Conservation (phyloP, 1,140 invertebrate genomes). For the Drosophila pectinifera region DNA sequence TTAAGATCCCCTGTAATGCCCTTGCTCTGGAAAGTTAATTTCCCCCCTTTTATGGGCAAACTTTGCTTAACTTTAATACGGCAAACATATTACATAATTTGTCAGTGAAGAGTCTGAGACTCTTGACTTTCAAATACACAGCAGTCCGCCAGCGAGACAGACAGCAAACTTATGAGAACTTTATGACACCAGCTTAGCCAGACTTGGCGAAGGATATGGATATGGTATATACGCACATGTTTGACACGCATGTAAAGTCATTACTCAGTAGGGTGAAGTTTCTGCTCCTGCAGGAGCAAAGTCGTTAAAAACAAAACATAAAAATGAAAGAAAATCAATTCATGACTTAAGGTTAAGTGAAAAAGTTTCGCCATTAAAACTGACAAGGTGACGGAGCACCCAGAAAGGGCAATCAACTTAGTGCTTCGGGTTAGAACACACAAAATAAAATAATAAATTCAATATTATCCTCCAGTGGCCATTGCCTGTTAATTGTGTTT, state of each 20-base stretch:
- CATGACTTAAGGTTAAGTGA: conserved; percentile 76
- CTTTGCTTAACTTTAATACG: conserved; percentile 55
- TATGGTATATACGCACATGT: conserved; percentile 52
- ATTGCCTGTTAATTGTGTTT: conserved; percentile 1
- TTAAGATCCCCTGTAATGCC: conserved; percentile 1
- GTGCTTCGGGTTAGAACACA: not conserved
- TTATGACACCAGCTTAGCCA: conserved; percentile 67
- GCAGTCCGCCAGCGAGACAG: conserved; percentile 22
- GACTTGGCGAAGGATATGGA: conserved; percentile 40
- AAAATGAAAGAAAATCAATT: conserved; percentile 66
- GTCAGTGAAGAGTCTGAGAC: conserved; percentile 46
- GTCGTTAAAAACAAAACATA: conserved; percentile 61
- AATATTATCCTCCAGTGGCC: not conserved
- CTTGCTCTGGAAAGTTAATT: conserved; percentile 42
- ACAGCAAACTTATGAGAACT: conserved; percentile 61
- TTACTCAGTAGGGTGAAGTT: conserved; percentile 64
- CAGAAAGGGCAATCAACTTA: conserved; percentile 5
- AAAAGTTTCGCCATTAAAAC: conserved; percentile 76
- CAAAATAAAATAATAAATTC: not conserved
- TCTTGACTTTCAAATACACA: conserved; percentile 71
- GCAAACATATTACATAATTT: conserved; percentile 72
- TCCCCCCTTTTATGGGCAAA: conserved; percentile 32
- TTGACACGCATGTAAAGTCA: conserved; percentile 72
- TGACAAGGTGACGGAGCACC: conserved; percentile 54
- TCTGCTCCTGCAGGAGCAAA: conserved; percentile 47